phyloP scores from a whole-genome alignment of 2,888 invertebrate genomes.

The Crossocerus cetratus region DNA sequence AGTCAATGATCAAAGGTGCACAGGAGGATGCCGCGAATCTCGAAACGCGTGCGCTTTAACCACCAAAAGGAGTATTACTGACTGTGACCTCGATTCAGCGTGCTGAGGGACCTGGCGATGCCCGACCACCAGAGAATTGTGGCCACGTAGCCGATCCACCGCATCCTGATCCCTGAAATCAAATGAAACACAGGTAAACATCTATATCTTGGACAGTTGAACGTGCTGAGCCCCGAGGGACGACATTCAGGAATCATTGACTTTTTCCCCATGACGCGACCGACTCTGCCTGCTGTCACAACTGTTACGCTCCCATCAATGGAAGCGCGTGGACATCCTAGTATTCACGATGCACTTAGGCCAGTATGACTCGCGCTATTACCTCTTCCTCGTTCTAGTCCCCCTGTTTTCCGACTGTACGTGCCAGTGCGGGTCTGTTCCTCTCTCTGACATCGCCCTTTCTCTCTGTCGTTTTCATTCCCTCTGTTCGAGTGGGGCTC shows the following conservation, averaged over 20 bases:
- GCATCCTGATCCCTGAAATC: conserved; percentile 76
- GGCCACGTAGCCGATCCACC: conserved; percentile 77
- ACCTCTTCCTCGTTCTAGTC: conserved; percentile 26
- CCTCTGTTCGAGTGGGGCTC: not conserved
- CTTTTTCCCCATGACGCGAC: conserved; percentile 8
- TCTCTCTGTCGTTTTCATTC: not conserved
- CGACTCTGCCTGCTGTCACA: conserved; percentile 8
- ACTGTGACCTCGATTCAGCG: conserved; percentile 77
- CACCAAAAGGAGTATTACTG: conserved; percentile 67
- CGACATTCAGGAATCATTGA: too few species aligned
- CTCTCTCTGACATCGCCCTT: conserved; percentile 17
- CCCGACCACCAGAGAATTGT: conserved; percentile 77
- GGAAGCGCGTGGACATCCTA: conserved; percentile 27
- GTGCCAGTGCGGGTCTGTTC: conserved; percentile 19
- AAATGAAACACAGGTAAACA: conserved; percentile 27
- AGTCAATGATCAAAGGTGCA: conserved; percentile 16
- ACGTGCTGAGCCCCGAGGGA: too few species aligned
- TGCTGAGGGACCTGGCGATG: conserved; percentile 76
- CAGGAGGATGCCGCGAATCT: conserved; percentile 30
- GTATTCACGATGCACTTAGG: conserved; percentile 29
- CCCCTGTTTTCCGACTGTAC: too few species aligned
- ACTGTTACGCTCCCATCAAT: conserved; percentile 40
- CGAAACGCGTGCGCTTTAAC: conserved; percentile 46
- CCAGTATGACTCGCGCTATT: conserved; percentile 33
- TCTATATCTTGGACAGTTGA: conserved; percentile 3